A percentile compares a stretch with the other conserved stretches of the same genome.
phyloP scores from a whole-genome alignment of 2,888 invertebrate genomes.

The Nemapogon koenigi region DNA sequence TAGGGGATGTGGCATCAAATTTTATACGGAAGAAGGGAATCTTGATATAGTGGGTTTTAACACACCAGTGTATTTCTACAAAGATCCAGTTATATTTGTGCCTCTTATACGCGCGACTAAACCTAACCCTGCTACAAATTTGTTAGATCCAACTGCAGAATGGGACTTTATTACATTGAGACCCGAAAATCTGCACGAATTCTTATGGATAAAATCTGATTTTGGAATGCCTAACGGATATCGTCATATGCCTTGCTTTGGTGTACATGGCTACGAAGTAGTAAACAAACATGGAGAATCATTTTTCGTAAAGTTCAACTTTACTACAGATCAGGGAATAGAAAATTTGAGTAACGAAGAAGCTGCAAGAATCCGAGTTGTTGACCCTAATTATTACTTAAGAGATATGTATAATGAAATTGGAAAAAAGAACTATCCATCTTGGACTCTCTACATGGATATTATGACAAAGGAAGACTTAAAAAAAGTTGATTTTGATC shows the following conservation, averaged over 20 bases:
- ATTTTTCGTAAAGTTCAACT: conserved; percentile 87
- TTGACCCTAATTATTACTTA: conserved; percentile 83
- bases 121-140: conserved; percentile 84
- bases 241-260: conserved; percentile 89
- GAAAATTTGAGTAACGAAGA: conserved; percentile 71
- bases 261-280: conserved; percentile 88
- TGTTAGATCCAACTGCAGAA: conserved; percentile 83
- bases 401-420: conserved; percentile 91
- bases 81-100: conserved; percentile 84
- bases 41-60: conserved; percentile 89
- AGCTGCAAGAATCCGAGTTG: conserved; percentile 68
- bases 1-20: conserved; percentile 69
- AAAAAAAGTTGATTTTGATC: conserved; percentile 74
- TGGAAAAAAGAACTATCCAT: conserved; percentile 67
- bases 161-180: conserved; percentile 88
- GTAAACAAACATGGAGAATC: conserved; percentile 74
- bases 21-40: conserved; percentile 87
- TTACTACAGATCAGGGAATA: conserved; percentile 87
- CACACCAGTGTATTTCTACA: conserved; percentile 85
- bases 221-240: conserved; percentile 89
- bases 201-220: conserved; percentile 80
- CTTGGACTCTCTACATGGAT: conserved; percentile 78
- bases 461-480: conserved; percentile 82
- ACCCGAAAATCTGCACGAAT: conserved; percentile 78
- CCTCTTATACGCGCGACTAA: conserved; percentile 89